Base-by-base conservation (phyloP, 2,113 vertebrate species). In the Indicator indicator region DNA sequence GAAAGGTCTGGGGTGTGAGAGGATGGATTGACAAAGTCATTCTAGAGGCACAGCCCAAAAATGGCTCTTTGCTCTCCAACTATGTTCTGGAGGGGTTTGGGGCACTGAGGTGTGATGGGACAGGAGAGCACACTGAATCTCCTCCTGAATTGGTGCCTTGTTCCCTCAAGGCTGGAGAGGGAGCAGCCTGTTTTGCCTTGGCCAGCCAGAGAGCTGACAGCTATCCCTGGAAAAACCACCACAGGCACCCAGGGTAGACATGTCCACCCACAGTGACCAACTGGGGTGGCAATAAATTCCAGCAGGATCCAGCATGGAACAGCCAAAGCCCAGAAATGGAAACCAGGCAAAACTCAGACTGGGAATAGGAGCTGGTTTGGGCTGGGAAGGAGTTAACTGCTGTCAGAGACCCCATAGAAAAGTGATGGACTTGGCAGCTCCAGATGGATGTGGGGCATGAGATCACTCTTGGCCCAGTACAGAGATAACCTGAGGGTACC, bases 201-300 rank as follows among this genome's bases (percentile, higher is more conserved):
- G 63, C 38, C 73, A 16, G 91, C 32, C 80, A 30, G 76, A 55
- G 23, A 94, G 87, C 91, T 2, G 0, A 38, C 42, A 21, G 86
- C 72, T 86, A n/a, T 80, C 83, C 79, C 90, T 89, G 84, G 55
- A 94, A 95, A 92, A 85, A 73, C 64, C 90, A 86, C 72, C 28
- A 1, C 26, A 64, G 90, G 72, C 48, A n/a, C 32, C 18, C 28
- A 3, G 75, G 36, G 60, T 55, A 84, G 83, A 81, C 74, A 80
- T 4, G 18, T 64, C 26, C 73, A 33, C 62, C 42, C 83, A 27
- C 54, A 36, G 1, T 0, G 32, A 75, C 44, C 52, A 72, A 21
- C 54, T 8, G 30, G 65, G 69, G 80, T 59, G 69, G 56, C 7
- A 44, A 67, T 16, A 84, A 42, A 60, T 19, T 30, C 59, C 17